phyloP scores from a whole-genome alignment of 23 tunicate species.

The Halocynthia aurantium region DNA sequence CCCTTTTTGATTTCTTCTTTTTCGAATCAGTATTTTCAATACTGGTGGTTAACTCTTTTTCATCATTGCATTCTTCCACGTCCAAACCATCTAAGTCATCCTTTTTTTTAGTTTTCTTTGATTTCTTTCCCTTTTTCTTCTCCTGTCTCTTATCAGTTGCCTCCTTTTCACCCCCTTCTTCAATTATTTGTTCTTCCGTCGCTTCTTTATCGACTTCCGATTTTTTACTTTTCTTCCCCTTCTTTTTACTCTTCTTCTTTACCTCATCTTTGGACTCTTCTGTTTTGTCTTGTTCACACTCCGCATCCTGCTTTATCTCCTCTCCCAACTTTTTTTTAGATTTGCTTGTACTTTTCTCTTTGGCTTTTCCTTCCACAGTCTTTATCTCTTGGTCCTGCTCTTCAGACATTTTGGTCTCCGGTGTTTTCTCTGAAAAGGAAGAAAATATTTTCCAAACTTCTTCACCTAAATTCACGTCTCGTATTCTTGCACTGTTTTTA shows the following conservation, averaged over 20 bases:
- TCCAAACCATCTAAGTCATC: no score
- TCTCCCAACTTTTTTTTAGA: not conserved
- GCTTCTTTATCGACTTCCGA: not conserved
- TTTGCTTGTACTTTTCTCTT: not conserved
- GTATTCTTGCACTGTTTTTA: conserved; percentile 48
- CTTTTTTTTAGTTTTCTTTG: not conserved
- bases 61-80: no score
- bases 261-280: not conserved
- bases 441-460: conserved; percentile 62
- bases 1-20: no score
- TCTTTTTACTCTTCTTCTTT: not conserved
- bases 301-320: not conserved
- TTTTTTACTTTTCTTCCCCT: conserved; percentile 3
- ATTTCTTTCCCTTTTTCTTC: not conserved
- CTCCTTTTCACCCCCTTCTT: conserved; percentile 4
- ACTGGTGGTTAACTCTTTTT: no score
- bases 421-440: not conserved
- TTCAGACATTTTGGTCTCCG: no score
- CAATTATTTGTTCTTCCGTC: conserved; percentile 1
- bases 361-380: not conserved
- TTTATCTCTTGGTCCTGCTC: not conserved
- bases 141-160: not conserved
- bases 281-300: not conserved
- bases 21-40: no score
- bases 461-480: conserved; percentile 31